Base-by-base conservation (phyloP, 2,888 invertebrate genomes). In the Thecophora atra region DNA sequence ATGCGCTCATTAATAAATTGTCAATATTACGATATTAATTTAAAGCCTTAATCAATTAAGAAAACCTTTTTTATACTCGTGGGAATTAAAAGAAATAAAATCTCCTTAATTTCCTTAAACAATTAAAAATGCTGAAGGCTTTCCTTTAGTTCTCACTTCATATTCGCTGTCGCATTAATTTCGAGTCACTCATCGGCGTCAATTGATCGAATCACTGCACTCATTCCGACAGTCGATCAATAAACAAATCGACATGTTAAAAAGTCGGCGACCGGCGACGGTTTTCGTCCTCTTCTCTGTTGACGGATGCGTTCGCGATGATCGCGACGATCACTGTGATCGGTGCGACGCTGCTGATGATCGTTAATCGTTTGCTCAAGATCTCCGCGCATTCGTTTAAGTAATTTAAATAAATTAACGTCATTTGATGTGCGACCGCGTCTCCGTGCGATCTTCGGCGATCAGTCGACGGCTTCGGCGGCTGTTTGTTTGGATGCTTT, bases 401-500 rank as follows among this genome's bases (percentile, higher is more conserved):
- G 47, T 71, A 71, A 71, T 65, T 65, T 65, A 68, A 72, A 72
- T 72, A 72, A 72, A 72, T 72, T 67, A 72, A 67, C 52, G 54
- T 60, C 66, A 66, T 51, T 62, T 58, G 60, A 67, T 47, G 28
- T 47, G 60, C 51, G 30, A 19, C 19, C 52, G 37, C 63, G 63
- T 3, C n/a, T 21, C n/a, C n/a, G 54, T n/a, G 19, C n/a, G 15
- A n/a, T 54, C 19, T 54, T n/a, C 11, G 21, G 5, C 11, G 54
- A 4, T 24, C 21, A 7, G 21, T 11, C 19, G 6, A 3, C 24
- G 17, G 28, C 17, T 64, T 4, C 26, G 21, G 8, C 15, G 21
- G 19, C 37, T 68, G 42, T 68, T 68, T 58, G 37, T 24, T 75
- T 62, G 68, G 72, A 76, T 81, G 79, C n/a, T n/a, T 78, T 79